Evolutionary conservation across 2,113 vertebrate genomes (phyloP).

Genomic region (Amazona guildingii): DNA sequence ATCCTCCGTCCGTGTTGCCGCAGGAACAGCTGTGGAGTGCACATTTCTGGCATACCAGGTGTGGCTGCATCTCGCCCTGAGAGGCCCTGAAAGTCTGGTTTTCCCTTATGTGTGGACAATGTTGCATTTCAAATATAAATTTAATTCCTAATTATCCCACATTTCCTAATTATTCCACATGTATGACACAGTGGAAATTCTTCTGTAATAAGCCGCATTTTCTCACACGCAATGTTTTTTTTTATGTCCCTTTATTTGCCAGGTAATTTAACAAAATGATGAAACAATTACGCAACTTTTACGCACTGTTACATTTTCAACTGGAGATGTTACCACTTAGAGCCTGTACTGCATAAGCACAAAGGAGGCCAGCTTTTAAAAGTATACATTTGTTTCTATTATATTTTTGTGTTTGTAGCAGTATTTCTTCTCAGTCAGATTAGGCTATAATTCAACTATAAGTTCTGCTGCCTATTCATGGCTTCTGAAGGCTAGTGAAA

Average conservation of each 20-base stretch:
- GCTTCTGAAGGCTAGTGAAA: neutral
- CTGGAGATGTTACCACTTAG: neutral
- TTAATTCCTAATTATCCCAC: too few species aligned
- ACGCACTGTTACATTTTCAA: neutral
- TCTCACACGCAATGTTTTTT: accelerated
- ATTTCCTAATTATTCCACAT: too few species aligned
- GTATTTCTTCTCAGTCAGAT: neutral
- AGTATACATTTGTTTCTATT: neutral
- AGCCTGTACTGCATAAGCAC: neutral
- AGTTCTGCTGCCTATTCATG: neutral
- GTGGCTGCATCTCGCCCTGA: too few species aligned
- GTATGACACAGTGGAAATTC: neutral
- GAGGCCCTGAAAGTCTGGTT: too few species aligned
- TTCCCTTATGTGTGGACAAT: too few species aligned
- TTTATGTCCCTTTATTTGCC: neutral
- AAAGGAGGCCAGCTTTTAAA: neutral
- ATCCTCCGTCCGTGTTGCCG: too few species aligned
- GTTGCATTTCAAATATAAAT: too few species aligned
- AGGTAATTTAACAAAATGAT: neutral
- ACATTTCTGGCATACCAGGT: too few species aligned
- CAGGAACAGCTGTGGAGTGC: too few species aligned
- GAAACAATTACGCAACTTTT: neutral
- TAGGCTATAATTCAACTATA: neutral
- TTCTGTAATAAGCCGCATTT: neutral
- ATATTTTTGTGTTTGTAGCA: neutral